Evolutionary conservation across 2,113 vertebrate genomes (phyloP), one percentile per base, ranked within the genome.

Genomic region (Scortum barcoo): DNA sequence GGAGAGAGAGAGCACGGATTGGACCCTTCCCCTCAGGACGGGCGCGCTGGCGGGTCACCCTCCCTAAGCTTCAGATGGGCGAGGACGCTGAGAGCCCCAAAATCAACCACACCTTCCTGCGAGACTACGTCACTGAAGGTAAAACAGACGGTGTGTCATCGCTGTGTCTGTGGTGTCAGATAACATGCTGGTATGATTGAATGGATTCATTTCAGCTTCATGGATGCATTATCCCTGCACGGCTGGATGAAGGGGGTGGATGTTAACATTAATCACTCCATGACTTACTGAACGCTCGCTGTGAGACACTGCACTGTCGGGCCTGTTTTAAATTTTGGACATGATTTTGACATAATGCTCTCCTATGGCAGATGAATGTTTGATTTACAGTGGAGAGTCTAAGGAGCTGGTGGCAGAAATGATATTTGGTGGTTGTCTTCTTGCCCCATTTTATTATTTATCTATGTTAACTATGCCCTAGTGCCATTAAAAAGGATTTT

Each of bases 111-210:
- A 97, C 97, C 96, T 99, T 99, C 95, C 96, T 99, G 87, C 96
- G 98, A 96, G 98, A 99, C 97, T 99, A 99, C 95, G 98, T 99
- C 96, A 99, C 98, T 73, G 98, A 99, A 98, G 98, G 98, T 99
- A 97, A 73, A 76, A 26, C 26, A 40, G 80, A 63, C 40, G 0
- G 22, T 50, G n/a, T 56, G 56, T 83, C 11, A 8, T 70, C 5
- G 6, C 38, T 22, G 40, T 38, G 54, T 74, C 53, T 72, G 28
- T 70, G 78, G 87, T 77, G 54, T 84, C 88, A 42, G 22, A 72
- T 87, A 40, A 69, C 80, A 65, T n/a, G 19, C 72, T 53, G 56
- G 22, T 63, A 20, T 74, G 82, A 80, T 40, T 58, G 76, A 81
- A 40, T 7, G 9, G 48, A 79, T 75, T 72, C 51, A 67, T 75